phyloP scores from a whole-genome alignment of 2,797 vertebrate species.

The Orientallactaga sibirica region DNA sequence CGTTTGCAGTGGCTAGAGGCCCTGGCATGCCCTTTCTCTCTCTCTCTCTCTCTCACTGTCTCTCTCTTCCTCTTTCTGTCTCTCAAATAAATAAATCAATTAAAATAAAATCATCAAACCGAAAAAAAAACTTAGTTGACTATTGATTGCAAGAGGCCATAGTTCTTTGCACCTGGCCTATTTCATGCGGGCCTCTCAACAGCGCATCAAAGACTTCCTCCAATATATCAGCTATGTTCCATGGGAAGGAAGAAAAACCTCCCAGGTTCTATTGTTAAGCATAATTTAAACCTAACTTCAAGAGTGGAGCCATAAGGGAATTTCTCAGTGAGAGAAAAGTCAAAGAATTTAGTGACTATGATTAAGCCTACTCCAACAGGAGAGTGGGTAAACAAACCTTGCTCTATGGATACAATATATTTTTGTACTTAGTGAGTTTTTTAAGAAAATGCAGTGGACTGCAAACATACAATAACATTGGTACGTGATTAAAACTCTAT shows the following conservation, averaged over 20 bases:
- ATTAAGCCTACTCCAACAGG: background rate
- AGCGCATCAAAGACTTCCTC: background rate
- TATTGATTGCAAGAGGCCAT: background rate
- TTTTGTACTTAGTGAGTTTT: background rate
- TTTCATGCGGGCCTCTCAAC: background rate
- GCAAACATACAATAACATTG: background rate
- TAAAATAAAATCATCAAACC: background rate
- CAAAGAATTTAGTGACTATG: background rate
- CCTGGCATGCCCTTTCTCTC: too few relatives aligned
- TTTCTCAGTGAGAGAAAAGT: background rate
- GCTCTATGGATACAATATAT: background rate
- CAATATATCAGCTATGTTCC: background rate
- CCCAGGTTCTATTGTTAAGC: background rate
- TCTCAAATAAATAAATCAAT: background rate
- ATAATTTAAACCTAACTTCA: background rate
- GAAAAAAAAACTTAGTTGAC: background rate
- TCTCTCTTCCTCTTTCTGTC: too few relatives aligned
- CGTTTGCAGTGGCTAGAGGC: too few relatives aligned
- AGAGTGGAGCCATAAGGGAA: background rate
- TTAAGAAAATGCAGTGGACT: background rate
- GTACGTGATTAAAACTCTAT: conserved; percentile 40
- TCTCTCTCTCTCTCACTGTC: too few relatives aligned
- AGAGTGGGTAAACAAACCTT: background rate
- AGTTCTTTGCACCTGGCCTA: background rate
- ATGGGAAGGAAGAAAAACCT: background rate